phyloP scores from a whole-genome alignment of 2,113 vertebrate genomes.

The Malurus alboscapulatus region DNA sequence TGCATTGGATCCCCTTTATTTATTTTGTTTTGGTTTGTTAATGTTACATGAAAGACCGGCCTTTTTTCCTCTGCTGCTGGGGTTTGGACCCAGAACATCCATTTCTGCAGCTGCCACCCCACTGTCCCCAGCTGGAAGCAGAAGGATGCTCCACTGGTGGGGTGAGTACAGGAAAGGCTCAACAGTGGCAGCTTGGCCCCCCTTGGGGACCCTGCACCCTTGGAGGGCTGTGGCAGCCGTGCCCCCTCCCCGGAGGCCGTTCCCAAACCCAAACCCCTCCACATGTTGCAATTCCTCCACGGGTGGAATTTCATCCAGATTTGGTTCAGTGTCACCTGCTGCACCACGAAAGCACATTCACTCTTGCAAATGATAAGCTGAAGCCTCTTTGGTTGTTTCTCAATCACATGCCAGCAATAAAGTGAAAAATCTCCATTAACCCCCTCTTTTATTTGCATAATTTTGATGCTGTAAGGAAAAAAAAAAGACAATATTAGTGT shows the following conservation, averaged over 20 bases:
- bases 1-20: not conserved
- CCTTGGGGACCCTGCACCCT: not conserved
- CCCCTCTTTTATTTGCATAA: slow-evolving; percentile 64
- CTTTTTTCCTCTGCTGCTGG: not conserved
- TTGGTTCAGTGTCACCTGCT: slow-evolving; percentile 63
- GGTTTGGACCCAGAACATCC: not conserved
- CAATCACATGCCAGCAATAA: slow-evolving; percentile 57
- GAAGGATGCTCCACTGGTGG: not conserved
- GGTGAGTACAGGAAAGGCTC: not conserved
- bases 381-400: slow-evolving; percentile 51
- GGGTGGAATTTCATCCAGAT: slow-evolving; percentile 46
- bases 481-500: slow-evolving; percentile 31
- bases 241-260: not conserved
- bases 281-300: not conserved
- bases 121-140: not conserved
- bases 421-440: slow-evolving; percentile 66
- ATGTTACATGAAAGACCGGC: not conserved
- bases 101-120: not conserved
- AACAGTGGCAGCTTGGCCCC: not conserved
- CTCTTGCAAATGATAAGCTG: slow-evolving; percentile 48
- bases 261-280: not conserved
- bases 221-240: not conserved
- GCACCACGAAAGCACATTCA: slow-evolving; percentile 52
- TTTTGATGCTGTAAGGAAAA: slow-evolving; percentile 66
- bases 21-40: not conserved